Base-by-base conservation (phyloP, 2,113 vertebrate genomes). In the Verasper variegatus region DNA sequence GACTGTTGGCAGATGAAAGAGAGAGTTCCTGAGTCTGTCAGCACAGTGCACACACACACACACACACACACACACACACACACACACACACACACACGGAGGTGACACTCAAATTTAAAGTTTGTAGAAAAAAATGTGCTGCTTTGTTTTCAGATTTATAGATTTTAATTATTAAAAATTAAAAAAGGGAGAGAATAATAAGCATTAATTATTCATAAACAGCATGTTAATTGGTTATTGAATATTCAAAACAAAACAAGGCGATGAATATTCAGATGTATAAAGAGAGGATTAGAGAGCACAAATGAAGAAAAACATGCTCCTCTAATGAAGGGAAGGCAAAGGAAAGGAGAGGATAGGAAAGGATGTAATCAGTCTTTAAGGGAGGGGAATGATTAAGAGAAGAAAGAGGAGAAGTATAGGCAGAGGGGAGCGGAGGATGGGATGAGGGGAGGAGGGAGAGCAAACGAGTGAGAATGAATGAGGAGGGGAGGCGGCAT, bases 191-290 rank as follows among this genome's bases (percentile, higher is more conserved):
- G 66, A 86, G 85, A 89, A 91, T 91, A 89, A 90, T 88, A 74
- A 66, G 42, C 84, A 88, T 92, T 87, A 87, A 92, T 92, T 90
- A 91, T 92, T 91, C 87, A 92, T 87, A 77, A 78, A 70, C 21
- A 8, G 59, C 56, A 68, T 86, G 78, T 90, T 92, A 91, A 92
- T 91, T 90, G 88, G 88, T 72, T 87, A 72, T 70, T 90, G 86
- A 92, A 91, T 91, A 91, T 91, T 91, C 91, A 91, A 86, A 91
- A 88, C 80, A 85, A 90, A 91, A 88, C 90, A 90, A 81, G 75
- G 0, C 8, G 73, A 89, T 92, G 87, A 86, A 91, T 92, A 90
- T 92, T 89, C 90, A 90, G 35, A 84, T 64, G 74, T 81, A 61
- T 86, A 58, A 87, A 76, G 72, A 83, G 82, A 76, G 84, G 81